These are phyloP conservation scores for Aurelia aurita DNA, from an alignment of 30 jellyfish, hydroid and myxozoan genomes.

Conservation along the genomic window DNA sequence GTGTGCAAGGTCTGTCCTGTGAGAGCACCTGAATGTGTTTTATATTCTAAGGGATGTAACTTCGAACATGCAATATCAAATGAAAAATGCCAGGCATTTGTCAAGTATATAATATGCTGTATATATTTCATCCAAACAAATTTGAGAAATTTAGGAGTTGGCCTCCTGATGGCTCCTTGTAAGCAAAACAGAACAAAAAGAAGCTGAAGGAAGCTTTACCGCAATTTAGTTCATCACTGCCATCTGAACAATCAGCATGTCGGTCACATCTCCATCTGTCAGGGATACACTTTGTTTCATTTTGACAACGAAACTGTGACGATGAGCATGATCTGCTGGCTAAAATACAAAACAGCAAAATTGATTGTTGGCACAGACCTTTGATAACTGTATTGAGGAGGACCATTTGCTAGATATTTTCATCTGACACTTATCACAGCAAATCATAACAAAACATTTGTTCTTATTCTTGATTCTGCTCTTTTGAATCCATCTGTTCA, in stretches of 20 bases:
- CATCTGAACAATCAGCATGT: constrained; percentile 90
- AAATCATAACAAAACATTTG: too few species aligned
- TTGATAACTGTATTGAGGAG: too few species aligned
- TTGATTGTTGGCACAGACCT: too few species aligned
- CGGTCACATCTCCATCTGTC: constrained; percentile 86
- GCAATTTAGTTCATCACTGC: constrained; percentile 91
- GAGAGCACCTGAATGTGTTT: background rate
- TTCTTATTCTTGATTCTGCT: too few species aligned
- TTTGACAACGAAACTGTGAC: constrained; percentile 74
- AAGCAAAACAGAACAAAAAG: background rate
- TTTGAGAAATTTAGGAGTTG: background rate
- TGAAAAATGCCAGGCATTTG: too few species aligned
- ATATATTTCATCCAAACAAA: background rate
- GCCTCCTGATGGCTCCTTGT: background rate
- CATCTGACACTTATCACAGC: too few species aligned
- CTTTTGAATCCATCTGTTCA: too few species aligned
- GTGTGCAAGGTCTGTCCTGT: too few species aligned
- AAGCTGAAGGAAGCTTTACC: constrained; percentile 38
- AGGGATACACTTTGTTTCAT: constrained; percentile 76
- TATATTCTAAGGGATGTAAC: background rate
- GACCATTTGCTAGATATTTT: too few species aligned
- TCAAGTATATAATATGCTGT: too few species aligned
- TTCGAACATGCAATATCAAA: too few species aligned
- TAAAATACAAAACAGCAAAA: background rate
- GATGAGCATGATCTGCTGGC: constrained; percentile 71